Percentiles rank a stretch among this genome's conserved stretches.
These are phyloP conservation scores for Galeruca laticollis DNA, from an alignment of 2,888 invertebrate genomes.

Conservation along the genomic window DNA sequence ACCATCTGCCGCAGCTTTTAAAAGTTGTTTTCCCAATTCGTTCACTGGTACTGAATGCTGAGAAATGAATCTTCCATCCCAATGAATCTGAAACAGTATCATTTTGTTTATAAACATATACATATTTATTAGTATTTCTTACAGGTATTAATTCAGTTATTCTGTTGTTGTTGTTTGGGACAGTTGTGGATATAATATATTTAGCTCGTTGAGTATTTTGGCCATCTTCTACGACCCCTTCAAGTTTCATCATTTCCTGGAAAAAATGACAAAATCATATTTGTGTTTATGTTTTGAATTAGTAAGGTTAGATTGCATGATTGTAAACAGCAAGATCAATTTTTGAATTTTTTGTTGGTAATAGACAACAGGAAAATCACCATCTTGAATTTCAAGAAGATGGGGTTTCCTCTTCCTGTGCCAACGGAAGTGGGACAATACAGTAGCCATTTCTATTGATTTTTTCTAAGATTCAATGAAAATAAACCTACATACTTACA, in stretches of 20 bases:
- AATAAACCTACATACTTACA: constrained; percentile 36
- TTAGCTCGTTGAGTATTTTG: constrained; percentile 49
- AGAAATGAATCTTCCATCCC: constrained; percentile 52
- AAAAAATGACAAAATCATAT: constrained; percentile 45
- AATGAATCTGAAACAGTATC: constrained; percentile 54
- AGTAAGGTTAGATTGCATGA: constrained; percentile 46
- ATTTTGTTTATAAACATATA: background rate
- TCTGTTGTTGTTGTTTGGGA: constrained; percentile 44
- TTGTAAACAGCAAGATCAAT: constrained; percentile 41
- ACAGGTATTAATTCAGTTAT: constrained; percentile 66
- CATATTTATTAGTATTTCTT: constrained; percentile 47
- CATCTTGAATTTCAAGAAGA: constrained; percentile 65
- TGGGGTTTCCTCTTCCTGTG: constrained; percentile 75
- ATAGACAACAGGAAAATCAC: constrained; percentile 65
- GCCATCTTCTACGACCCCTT: constrained; percentile 42
- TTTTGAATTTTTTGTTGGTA: constrained; percentile 47
- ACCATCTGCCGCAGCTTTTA: constrained; percentile 84
- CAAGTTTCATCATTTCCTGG: constrained; percentile 57
- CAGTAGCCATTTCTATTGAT: constrained; percentile 47
- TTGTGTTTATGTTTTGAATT: constrained; percentile 14
- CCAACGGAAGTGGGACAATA: constrained; percentile 63
- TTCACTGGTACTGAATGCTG: constrained; percentile 68
- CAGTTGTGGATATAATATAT: constrained; percentile 49
- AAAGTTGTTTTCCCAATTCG: constrained; percentile 86
- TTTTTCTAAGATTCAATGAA: constrained; percentile 37